Evolutionary conservation across 37 sponge, comb jelly and placozoan species (phyloP).

Genomic region (Mnemiopsis leidyi): DNA sequence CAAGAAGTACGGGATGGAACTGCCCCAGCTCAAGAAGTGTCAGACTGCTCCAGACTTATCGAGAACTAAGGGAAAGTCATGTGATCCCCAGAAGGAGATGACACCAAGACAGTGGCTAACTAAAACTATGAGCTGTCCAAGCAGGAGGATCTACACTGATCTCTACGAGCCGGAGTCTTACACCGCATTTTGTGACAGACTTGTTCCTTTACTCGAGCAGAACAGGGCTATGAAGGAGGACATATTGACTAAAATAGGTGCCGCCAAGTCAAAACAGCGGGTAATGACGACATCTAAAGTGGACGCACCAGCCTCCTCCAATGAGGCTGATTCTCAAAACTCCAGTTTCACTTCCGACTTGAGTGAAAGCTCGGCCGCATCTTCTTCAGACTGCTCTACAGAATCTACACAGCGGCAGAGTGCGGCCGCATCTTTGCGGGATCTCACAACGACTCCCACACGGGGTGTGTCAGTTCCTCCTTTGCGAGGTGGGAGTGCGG

Average conservation of each 20-base stretch:
- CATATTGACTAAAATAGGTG: background rate
- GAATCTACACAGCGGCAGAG: background rate
- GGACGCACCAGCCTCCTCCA: background rate
- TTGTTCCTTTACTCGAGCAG: background rate
- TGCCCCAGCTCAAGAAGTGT: background rate
- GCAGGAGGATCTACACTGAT: background rate
- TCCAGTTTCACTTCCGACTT: background rate
- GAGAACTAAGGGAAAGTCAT: background rate
- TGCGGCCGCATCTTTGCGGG: background rate
- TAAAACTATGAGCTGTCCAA: background rate
- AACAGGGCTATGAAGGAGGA: slow-evolving; percentile 22
- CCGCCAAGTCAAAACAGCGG: background rate
- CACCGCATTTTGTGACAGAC: background rate
- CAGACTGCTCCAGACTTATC: background rate
- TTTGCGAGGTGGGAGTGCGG: background rate
- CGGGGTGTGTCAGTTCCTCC: too few relatives aligned
- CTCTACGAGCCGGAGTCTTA: slow-evolving; percentile 18
- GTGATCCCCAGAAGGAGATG: background rate
- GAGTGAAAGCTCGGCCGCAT: background rate
- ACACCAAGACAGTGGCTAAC: background rate
- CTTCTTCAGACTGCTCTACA: background rate
- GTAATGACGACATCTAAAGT: background rate
- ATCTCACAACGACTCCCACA: too few relatives aligned
- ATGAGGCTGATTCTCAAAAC: background rate
- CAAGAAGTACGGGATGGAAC: slow-evolving; percentile 36